These are phyloP conservation scores for Hypocryptadius cinnamomeus DNA, from an alignment of 2,113 vertebrate species.

Conservation along the genomic window DNA sequence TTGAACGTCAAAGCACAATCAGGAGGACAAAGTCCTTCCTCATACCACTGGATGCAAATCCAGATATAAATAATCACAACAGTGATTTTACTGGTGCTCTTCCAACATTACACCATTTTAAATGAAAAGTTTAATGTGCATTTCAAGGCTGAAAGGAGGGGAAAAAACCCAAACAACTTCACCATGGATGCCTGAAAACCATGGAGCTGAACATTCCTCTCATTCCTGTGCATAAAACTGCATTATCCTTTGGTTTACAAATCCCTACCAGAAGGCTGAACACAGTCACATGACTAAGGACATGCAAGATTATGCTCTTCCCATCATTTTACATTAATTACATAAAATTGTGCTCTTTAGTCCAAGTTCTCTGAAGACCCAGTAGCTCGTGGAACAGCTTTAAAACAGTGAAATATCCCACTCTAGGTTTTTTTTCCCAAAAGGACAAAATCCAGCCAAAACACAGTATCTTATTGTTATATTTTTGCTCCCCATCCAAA, in stretches of 20 bases:
- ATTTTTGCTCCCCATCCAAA: not conserved
- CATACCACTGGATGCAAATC: not conserved
- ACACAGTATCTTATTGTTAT: not conserved
- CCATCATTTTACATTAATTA: not conserved
- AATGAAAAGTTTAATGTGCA: not conserved
- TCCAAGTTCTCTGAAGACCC: not conserved
- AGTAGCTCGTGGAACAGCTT: not conserved
- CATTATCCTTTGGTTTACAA: not conserved
- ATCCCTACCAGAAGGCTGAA: not conserved
- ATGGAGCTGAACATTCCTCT: not conserved
- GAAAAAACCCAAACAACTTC: not conserved
- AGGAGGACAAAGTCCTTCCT: not conserved
- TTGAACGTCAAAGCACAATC: not conserved
- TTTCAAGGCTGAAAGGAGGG: not conserved
- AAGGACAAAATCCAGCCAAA: not conserved
- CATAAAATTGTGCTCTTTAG: not conserved
- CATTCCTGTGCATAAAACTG: not conserved
- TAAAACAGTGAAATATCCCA: not conserved
- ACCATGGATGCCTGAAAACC: not conserved
- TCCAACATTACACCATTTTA: not conserved
- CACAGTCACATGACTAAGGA: not conserved
- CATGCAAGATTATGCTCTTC: not conserved
- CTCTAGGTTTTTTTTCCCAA: not conserved
- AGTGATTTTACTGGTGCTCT: not conserved
- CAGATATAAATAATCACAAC: not conserved